A percentile compares a stretch with the other conserved stretches of the same genome.
Evolutionary conservation across 30 jellyfish, hydroid and myxozoan species (phyloP).

Genomic region (Aurelia sp.): DNA sequence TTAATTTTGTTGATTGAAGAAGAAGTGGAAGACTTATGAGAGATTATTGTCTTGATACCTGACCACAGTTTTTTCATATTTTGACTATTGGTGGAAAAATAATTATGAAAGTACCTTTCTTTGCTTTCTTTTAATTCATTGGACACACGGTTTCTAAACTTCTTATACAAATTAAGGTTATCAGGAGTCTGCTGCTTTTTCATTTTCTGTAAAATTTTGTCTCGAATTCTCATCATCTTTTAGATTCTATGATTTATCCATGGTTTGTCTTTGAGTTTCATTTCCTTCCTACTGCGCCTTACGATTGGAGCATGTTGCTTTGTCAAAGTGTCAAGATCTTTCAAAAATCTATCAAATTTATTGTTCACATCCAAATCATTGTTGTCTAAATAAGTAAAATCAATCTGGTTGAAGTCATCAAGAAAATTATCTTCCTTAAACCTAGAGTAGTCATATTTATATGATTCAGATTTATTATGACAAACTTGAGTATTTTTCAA

Average conservation of each 20-base stretch:
- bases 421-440: not conserved
- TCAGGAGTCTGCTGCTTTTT: too few relatives aligned
- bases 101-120: conserved; percentile 34
- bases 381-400: conserved; percentile 15
- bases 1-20: too few relatives aligned
- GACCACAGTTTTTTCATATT: too few relatives aligned
- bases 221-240: too few relatives aligned
- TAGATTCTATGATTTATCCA: too few relatives aligned
- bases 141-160: not conserved
- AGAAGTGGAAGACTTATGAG: too few relatives aligned
- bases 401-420: conserved; percentile 7
- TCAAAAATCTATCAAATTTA: conserved; percentile 10
- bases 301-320: conserved; percentile 10
- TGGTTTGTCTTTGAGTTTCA: too few relatives aligned
- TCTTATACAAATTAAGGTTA: too few relatives aligned
- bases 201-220: too few relatives aligned
- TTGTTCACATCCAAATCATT: not conserved
- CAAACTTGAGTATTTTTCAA: too few relatives aligned
- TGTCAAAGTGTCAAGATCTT: conserved; percentile 4
- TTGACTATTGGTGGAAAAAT: conserved; percentile 8
- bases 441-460: not conserved
- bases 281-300: conserved; percentile 4
- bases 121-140: conserved; percentile 48
- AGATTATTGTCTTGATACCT: too few relatives aligned
- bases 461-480: too few relatives aligned